phyloP scores from a whole-genome alignment of 2,113 vertebrate genomes.

The Ammodytes marinus region DNA sequence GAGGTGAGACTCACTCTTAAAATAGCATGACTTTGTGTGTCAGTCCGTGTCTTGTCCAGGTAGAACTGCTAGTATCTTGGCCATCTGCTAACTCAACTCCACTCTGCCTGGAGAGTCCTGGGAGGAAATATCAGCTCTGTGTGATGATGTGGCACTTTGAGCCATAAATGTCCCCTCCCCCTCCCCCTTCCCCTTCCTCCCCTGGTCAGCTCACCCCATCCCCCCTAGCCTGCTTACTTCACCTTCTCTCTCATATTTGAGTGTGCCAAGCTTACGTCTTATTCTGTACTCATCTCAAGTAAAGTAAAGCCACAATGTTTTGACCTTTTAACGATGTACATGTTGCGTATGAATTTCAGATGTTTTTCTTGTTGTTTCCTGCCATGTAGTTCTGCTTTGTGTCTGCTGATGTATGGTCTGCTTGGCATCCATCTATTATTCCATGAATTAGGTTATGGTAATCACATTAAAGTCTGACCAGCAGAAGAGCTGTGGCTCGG shows the following conservation, averaged over 20 bases:
- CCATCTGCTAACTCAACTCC: slow-evolving; percentile 69
- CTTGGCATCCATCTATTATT: slow-evolving; percentile 65
- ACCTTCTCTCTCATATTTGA: slow-evolving; percentile 5
- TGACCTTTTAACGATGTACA: not conserved
- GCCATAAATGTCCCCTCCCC: slow-evolving; percentile 73
- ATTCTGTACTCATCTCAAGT: not conserved
- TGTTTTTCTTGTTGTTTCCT: slow-evolving; percentile 52
- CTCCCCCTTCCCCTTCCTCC: slow-evolving; percentile 5
- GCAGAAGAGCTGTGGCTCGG: slow-evolving; percentile 12
- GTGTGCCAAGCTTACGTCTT: not conserved
- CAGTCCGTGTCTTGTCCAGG: slow-evolving; percentile 4
- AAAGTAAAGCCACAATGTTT: not conserved
- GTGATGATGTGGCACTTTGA: slow-evolving; percentile 80
- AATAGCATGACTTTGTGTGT: not conserved
- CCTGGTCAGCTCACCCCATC: slow-evolving; percentile 41
- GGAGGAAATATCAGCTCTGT: slow-evolving; percentile 80
- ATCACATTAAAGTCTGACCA: slow-evolving; percentile 63
- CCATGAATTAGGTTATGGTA: slow-evolving; percentile 72
- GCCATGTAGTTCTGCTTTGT: slow-evolving; percentile 57
- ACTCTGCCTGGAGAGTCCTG: slow-evolving; percentile 49
- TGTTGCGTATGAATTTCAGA: not conserved
- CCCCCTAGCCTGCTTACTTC: slow-evolving; percentile 26
- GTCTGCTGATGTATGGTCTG: slow-evolving; percentile 64
- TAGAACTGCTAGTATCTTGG: slow-evolving; percentile 59
- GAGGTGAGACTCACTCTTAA: not conserved